Evolutionary conservation across 1,140 invertebrate genomes (phyloP).

Genomic region (Drosophila sechellia): DNA sequence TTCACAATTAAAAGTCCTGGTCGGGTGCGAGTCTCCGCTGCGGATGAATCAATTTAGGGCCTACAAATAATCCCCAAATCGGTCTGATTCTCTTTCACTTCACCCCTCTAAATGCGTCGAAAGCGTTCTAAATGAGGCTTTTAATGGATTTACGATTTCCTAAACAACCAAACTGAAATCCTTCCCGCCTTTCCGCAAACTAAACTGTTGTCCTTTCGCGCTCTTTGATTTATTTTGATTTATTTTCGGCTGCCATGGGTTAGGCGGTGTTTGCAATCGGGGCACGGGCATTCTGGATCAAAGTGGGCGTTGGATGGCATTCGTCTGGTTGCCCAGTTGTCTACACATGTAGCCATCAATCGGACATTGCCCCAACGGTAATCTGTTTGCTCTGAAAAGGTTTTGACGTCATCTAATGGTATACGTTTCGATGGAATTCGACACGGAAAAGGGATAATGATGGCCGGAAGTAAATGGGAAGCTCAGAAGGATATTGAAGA

Average conservation of each 20-base stretch:
- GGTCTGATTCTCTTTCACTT: background rate
- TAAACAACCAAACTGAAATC: slow-evolving; percentile 32
- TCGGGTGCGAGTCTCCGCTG: background rate
- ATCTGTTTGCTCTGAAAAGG: slow-evolving; percentile 30
- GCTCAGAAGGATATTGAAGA: background rate
- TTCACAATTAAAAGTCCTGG: slow-evolving; percentile 49
- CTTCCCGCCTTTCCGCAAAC: slow-evolving; percentile 1
- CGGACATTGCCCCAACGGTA: slow-evolving; percentile 47
- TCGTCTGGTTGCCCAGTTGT: slow-evolving; percentile 31
- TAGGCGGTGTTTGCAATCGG: background rate
- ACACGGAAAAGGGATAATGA: slow-evolving; percentile 16
- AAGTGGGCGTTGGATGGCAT: background rate
- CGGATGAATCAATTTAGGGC: slow-evolving; percentile 43
- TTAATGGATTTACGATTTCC: slow-evolving; percentile 76
- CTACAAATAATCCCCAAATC: slow-evolving; percentile 51
- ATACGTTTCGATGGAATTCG: slow-evolving; percentile 1
- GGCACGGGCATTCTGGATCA: background rate
- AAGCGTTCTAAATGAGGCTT: slow-evolving; percentile 79
- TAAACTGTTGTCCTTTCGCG: slow-evolving; percentile 63
- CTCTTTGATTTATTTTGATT: slow-evolving; percentile 80
- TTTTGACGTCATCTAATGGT: slow-evolving; percentile 22
- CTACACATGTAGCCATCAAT: slow-evolving; percentile 65
- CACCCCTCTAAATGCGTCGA: slow-evolving; percentile 59
- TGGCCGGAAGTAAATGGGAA: slow-evolving; percentile 15
- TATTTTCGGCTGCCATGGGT: slow-evolving; percentile 49